Base-by-base conservation (phyloP, 2,888 invertebrate species). In the Campoplex capitator region DNA sequence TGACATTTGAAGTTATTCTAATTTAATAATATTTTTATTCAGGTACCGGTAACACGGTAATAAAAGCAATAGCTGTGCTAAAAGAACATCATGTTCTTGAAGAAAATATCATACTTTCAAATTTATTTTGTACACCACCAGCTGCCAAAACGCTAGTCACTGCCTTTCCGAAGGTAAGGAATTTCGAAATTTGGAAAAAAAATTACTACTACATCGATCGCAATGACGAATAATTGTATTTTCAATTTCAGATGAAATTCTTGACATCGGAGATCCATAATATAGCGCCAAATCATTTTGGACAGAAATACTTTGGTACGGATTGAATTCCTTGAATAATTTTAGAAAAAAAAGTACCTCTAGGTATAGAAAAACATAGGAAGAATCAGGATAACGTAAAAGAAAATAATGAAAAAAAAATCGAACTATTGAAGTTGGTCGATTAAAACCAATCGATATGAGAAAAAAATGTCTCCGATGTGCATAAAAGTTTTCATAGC, bases 291-390 rank as follows among this genome's bases (percentile, higher is more conserved):
- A 99, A 98, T 95, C 99, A 99, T 95, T 99, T 99, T 95, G 99
- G 99, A 77, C 98, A 98, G 95, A 99, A 98, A 95, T 99, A 99
- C 95, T 99, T 99, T 95, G 99, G 99, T 90, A 99, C 99, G 83
- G 99, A 99, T 95, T 99, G 91, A 94, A 92, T 88, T 89, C 79
- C 77, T 88, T 89, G 71, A 88, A 88, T 81, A 81, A 79, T 85
- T 51, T 67, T 87, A 51, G 45, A 7, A 71, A 71, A 67, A 23
- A 32, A 82, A 75, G 68, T 84, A 82, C 56, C 56, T 68, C 65
- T 84, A 84, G 68, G 45, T 70, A 74, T 73, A 82, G 23, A 42
- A 23, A 51, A 35, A 51, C 78, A 78, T 73, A 35, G 76, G 67
- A 76, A 76, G 42, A 62, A 62, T 32, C 45, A 76, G 81, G 77